Evolutionary conservation across 1,140 invertebrate species (phyloP).

Genomic region (Musca domestica): DNA sequence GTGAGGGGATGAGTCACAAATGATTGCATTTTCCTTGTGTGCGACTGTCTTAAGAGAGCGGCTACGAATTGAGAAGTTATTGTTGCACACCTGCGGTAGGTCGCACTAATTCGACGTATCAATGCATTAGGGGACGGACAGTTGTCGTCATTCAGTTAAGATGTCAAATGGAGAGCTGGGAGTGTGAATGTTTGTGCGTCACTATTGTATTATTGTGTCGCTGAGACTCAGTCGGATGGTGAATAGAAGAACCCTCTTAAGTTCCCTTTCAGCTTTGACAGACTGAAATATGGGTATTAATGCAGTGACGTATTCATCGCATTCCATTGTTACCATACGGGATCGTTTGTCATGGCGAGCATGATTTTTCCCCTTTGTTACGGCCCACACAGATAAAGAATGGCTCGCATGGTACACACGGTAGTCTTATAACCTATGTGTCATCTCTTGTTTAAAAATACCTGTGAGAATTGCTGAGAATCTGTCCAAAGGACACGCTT

Average conservation of each 20-base stretch:
- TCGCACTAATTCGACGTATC: neutral
- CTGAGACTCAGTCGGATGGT: neutral
- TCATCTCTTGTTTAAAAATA: too few species aligned
- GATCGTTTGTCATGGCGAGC: slow-evolving; percentile 5
- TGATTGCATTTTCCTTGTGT: too few species aligned
- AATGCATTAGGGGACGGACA: too few species aligned
- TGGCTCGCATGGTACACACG: too few species aligned
- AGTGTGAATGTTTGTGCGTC: neutral
- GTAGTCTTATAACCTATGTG: too few species aligned
- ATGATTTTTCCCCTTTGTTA: neutral
- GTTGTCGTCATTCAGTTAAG: too few species aligned
- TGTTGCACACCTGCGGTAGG: too few species aligned
- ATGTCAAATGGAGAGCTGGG: neutral
- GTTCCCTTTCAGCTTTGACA: slow-evolving; percentile 51
- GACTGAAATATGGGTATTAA: slow-evolving; percentile 35
- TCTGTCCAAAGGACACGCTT: too few species aligned
- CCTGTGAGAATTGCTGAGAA: too few species aligned
- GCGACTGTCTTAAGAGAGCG: too few species aligned
- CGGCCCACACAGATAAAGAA: neutral
- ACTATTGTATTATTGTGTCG: neutral
- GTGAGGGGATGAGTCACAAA: too few species aligned
- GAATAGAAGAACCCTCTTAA: slow-evolving; percentile 44
- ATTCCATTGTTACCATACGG: slow-evolving; percentile 10
- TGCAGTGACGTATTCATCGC: slow-evolving; percentile 13
- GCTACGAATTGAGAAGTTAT: too few species aligned